Percentiles rank a stretch among this genome's conserved stretches.
Evolutionary conservation across 2,888 invertebrate species (phyloP).

Genomic region (Cybosia mesomella): DNA sequence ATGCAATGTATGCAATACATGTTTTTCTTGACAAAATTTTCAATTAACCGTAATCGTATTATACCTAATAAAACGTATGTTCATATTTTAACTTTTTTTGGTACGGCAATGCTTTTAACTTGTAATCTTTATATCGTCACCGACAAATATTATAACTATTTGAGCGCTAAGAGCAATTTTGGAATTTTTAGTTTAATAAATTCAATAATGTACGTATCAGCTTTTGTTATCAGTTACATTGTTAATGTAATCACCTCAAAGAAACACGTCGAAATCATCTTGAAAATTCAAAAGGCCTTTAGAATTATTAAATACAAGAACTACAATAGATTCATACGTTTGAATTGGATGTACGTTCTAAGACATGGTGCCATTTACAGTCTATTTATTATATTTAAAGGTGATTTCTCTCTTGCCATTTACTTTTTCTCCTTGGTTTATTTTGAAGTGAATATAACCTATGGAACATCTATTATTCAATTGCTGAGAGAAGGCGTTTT

Average conservation of each 20-base stretch:
- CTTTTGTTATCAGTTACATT: slow-evolving; percentile 5
- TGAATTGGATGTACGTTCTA: slow-evolving; percentile 13
- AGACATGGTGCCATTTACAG: neutral
- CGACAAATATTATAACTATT: neutral
- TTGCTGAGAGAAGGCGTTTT: slow-evolving; percentile 10
- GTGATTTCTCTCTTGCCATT: neutral
- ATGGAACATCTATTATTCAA: slow-evolving; percentile 3
- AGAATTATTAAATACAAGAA: slow-evolving; percentile 18
- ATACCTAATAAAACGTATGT: neutral
- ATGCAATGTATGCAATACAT: slow-evolving; percentile 31
- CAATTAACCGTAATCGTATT: slow-evolving; percentile 18
- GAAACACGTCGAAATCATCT: slow-evolving; percentile 22
- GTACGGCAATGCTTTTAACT: slow-evolving; percentile 4
- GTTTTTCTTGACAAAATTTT: slow-evolving; percentile 16
- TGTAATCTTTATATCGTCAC: slow-evolving; percentile 4
- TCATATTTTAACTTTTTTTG: slow-evolving; percentile 12
- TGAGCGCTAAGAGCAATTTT: neutral
- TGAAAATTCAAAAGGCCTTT: slow-evolving; percentile 24
- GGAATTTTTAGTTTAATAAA: neutral
- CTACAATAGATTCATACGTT: neutral
- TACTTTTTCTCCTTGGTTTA: slow-evolving; percentile 11
- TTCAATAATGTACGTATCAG: neutral
- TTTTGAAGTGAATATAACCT: slow-evolving; percentile 13
- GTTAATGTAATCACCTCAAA: slow-evolving; percentile 2
- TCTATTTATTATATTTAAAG: neutral